phyloP scores from a whole-genome alignment of 2,888 invertebrate species.

The Amphiduros pacificus region DNA sequence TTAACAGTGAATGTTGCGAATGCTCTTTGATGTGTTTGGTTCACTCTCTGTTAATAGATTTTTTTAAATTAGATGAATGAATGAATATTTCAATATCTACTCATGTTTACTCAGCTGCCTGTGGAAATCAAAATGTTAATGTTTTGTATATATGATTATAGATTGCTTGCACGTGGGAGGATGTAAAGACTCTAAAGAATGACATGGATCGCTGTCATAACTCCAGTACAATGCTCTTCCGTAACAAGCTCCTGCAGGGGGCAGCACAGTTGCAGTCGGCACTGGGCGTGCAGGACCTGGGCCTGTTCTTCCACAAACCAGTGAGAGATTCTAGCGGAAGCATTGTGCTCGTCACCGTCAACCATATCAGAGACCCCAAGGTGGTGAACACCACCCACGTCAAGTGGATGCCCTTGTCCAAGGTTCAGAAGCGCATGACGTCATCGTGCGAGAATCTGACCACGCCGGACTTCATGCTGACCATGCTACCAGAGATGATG shows the following conservation, averaged over 20 bases:
- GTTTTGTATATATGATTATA: too few relatives aligned
- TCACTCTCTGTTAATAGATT: too few relatives aligned
- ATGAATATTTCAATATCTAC: too few relatives aligned
- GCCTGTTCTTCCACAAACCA: conserved; percentile 90
- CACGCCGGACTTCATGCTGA: conserved; percentile 5
- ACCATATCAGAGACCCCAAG: conserved; percentile 79
- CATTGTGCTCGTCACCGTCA: conserved; percentile 80
- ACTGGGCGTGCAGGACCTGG: conserved; percentile 87
- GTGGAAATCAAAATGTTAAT: too few relatives aligned
- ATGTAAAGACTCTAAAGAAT: conserved; percentile 84
- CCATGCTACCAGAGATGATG: conserved; percentile 64
- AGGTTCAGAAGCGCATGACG: conserved; percentile 69
- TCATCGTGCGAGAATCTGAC: conserved; percentile 11
- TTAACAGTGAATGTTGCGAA: too few relatives aligned
- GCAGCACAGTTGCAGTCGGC: conserved; percentile 92
- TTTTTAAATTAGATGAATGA: too few relatives aligned
- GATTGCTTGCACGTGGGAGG: conserved; percentile 96
- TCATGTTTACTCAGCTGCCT: too few relatives aligned
- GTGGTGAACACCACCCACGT: conserved; percentile 76
- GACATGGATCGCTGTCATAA: conserved; percentile 94
- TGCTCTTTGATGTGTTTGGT: too few relatives aligned
- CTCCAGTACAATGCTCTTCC: conserved; percentile 84
- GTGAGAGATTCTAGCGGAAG: conserved; percentile 85
- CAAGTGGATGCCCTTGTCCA: conserved; percentile 87
- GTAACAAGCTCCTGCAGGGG: conserved; percentile 88